These are phyloP conservation scores for Atherinomorus stipes DNA, from an alignment of 2,113 vertebrate genomes.

Conservation along the genomic window DNA sequence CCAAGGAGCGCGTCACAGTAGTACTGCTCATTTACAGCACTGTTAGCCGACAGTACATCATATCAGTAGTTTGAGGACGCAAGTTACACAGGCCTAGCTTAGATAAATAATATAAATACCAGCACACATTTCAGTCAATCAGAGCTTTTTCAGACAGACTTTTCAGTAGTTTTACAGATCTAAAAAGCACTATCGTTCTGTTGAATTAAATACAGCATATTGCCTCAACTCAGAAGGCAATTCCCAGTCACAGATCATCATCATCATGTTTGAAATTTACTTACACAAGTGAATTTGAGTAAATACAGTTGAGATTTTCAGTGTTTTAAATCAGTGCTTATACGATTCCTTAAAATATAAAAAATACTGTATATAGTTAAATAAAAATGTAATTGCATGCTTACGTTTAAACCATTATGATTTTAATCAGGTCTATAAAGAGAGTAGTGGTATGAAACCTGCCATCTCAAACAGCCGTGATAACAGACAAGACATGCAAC, in stretches of 20 bases:
- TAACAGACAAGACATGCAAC: constrained; percentile 31
- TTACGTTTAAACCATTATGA: constrained; percentile 1
- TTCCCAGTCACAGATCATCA: neutral
- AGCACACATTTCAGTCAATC: constrained; percentile 26
- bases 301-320: neutral
- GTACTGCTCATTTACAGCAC: constrained; percentile 48
- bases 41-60: constrained; percentile 14
- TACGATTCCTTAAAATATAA: constrained; percentile 12
- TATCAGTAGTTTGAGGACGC: constrained; percentile 1
- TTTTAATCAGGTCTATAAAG: constrained; percentile 6
- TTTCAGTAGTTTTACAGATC: constrained; percentile 15
- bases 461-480: neutral
- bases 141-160: neutral
- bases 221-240: neutral
- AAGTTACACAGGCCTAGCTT: constrained; percentile 9
- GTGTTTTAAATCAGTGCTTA: constrained; percentile 32
- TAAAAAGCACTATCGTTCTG: neutral
- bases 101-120: constrained; percentile 33
- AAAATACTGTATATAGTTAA: constrained; percentile 19
- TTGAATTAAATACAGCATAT: neutral
- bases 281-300: neutral
- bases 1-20: neutral
- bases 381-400: constrained; percentile 15
- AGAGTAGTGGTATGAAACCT: constrained; percentile 10
- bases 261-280: neutral